Percentiles rank a stretch among this genome's conserved stretches.
These are phyloP conservation scores for Connochaetes taurinus DNA, from an alignment of 2,113 vertebrate species.

Conservation along the genomic window DNA sequence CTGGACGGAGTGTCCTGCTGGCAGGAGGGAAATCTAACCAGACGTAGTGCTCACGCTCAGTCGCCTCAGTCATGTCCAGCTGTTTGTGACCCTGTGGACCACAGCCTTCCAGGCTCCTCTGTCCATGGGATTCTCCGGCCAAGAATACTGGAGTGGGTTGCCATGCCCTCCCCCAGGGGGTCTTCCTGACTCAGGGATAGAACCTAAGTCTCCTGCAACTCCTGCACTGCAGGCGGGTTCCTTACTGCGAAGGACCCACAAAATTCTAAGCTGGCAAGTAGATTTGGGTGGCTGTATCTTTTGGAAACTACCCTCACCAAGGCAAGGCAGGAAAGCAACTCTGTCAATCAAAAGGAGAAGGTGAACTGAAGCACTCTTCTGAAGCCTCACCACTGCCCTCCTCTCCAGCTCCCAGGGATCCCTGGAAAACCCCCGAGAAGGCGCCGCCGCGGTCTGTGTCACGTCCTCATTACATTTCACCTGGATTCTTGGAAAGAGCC, in stretches of 20 bases:
- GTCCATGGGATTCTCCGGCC: neutral
- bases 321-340: neutral
- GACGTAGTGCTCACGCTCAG: neutral
- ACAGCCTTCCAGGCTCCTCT: neutral
- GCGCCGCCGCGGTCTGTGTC: neutral
- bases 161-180: neutral
- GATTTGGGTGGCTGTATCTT: neutral
- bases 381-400: neutral
- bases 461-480: neutral
- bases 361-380: neutral
- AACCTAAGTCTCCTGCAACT: neutral
- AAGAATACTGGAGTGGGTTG: neutral
- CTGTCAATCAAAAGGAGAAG: neutral
- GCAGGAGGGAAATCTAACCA: slow-evolving; percentile 34
- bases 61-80: neutral
- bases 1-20: neutral
- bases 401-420: neutral
- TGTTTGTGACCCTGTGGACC: neutral
- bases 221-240: neutral
- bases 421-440: neutral
- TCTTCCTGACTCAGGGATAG: neutral
- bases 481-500: neutral
- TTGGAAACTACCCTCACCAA: neutral
- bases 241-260: neutral
- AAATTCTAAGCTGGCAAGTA: neutral